A percentile compares a stretch with the other conserved stretches of the same genome.
phyloP scores from a whole-genome alignment of 2,113 vertebrate genomes.

The Tetrax tetrax region DNA sequence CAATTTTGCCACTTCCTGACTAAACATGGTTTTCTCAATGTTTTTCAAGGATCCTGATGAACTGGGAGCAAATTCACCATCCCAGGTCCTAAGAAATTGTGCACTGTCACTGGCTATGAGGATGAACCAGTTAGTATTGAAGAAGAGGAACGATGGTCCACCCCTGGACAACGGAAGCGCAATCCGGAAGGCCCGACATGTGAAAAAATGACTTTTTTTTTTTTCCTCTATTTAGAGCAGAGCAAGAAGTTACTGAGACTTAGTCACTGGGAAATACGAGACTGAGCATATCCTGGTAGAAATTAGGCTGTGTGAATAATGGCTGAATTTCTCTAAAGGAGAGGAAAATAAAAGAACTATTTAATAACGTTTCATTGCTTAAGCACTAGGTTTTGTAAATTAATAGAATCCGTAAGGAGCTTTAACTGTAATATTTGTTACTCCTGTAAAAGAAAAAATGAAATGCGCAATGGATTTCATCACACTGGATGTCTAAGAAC shows the following conservation, averaged over 20 bases:
- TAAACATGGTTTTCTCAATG: not conserved
- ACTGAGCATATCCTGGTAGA: not conserved
- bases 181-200: not conserved
- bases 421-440: not conserved
- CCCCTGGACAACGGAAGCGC: not conserved
- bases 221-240: not conserved
- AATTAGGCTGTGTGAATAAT: not conserved
- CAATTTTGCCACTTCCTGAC: not conserved
- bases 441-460: not conserved
- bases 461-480: not conserved
- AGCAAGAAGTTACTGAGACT: not conserved
- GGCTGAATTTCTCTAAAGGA: not conserved
- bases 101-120: not conserved
- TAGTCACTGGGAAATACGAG: not conserved
- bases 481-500: not conserved
- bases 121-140: not conserved
- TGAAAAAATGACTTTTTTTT: not conserved
- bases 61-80: not conserved
- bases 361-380: not conserved
- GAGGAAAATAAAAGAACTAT: not conserved
- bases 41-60: not conserved
- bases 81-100: not conserved
- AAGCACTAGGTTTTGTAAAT: not conserved
- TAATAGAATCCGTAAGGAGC: not conserved
- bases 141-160: not conserved